phyloP scores from a whole-genome alignment of 2,888 invertebrate genomes.

The Harpalus rubripes region DNA sequence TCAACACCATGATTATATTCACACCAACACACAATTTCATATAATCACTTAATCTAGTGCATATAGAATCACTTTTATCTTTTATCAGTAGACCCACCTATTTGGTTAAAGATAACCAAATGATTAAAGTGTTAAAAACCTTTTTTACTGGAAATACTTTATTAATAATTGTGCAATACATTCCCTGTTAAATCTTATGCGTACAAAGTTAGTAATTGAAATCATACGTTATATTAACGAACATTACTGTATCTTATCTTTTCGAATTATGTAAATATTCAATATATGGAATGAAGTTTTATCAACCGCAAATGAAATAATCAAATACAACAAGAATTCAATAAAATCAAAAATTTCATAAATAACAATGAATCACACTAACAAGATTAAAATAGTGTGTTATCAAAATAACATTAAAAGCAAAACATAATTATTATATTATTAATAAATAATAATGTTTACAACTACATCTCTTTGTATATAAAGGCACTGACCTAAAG shows the following conservation, averaged over 20 bases:
- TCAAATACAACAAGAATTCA: conserved; percentile 15
- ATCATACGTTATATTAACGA: conserved; percentile 34
- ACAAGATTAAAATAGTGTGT: conserved; percentile 8
- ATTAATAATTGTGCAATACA: conserved; percentile 55
- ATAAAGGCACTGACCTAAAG: conserved; percentile 41
- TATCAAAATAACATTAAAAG: conserved; percentile 6
- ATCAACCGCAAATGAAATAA: conserved; percentile 19
- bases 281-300: conserved; percentile 41
- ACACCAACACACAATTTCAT: conserved; percentile 26
- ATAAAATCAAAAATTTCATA: conserved; percentile 27
- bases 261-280: conserved; percentile 40
- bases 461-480: conserved; percentile 6
- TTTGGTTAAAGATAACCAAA: conserved; percentile 52
- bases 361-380: conserved; percentile 34
- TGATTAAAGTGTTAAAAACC: neutral
- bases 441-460: conserved; percentile 30
- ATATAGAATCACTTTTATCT: conserved; percentile 31
- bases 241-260: conserved; percentile 53
- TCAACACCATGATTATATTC: conserved; percentile 3
- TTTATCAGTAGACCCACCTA: conserved; percentile 56
- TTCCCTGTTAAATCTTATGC: conserved; percentile 49
- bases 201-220: conserved; percentile 28
- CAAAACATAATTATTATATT: conserved; percentile 12
- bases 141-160: conserved; percentile 56
- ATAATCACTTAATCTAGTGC: conserved; percentile 34